Evolutionary conservation across 35 echinoderm and acorn worm species (phyloP).

Genomic region (Acanthaster planci): DNA sequence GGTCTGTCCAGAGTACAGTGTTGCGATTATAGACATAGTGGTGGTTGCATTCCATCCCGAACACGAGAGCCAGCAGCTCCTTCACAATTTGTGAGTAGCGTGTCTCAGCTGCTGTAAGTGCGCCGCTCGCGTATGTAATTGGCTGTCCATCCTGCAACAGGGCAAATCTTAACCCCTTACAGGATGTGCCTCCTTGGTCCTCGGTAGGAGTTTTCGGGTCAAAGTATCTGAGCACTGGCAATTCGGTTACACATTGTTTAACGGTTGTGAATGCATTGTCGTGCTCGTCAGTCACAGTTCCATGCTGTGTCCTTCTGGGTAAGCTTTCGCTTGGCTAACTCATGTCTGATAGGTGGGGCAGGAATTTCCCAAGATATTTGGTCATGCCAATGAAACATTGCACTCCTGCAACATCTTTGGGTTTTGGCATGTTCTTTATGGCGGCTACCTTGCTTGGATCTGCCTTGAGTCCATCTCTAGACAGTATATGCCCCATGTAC

Average conservation of each 20-base stretch:
- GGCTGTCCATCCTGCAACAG: slow-evolving; percentile 44
- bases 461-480: slow-evolving; percentile 48
- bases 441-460: slow-evolving; percentile 52
- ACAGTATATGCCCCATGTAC: slow-evolving; percentile 53
- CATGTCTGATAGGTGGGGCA: slow-evolving; percentile 31
- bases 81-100: too few relatives aligned
- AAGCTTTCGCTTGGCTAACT: slow-evolving; percentile 35
- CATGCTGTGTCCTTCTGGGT: slow-evolving; percentile 36
- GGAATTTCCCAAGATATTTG: slow-evolving; percentile 55
- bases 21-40: slow-evolving; percentile 46
- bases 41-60: slow-evolving; percentile 73
- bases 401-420: slow-evolving; percentile 22
- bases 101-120: slow-evolving; percentile 37
- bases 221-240: slow-evolving; percentile 53
- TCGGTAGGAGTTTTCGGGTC: slow-evolving; percentile 32
- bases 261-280: slow-evolving; percentile 24
- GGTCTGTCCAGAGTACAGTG: slow-evolving; percentile 63
- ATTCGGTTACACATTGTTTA: slow-evolving; percentile 25
- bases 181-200: slow-evolving; percentile 43
- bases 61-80: slow-evolving; percentile 65
- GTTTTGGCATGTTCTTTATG: slow-evolving; percentile 28
- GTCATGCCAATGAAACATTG: slow-evolving; percentile 34
- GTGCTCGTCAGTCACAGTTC: slow-evolving; percentile 20
- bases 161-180: slow-evolving; percentile 45
- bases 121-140: slow-evolving; percentile 49